Conservation (phyloP, 2,888 invertebrate species). For the Oligia latruncula region DNA sequence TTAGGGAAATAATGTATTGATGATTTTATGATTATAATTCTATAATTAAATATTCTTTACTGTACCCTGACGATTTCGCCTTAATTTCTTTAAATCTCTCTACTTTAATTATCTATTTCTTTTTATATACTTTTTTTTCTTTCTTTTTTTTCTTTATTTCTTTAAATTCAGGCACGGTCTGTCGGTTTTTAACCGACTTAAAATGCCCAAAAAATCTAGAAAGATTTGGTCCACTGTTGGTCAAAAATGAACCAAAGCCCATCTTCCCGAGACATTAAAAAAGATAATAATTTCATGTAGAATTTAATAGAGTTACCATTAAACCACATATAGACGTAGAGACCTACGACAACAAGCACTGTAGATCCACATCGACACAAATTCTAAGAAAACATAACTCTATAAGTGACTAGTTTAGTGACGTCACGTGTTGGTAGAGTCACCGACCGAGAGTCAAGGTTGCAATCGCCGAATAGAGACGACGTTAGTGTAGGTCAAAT, state of each 20-base stretch:
- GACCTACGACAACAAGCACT: constrained; percentile 34
- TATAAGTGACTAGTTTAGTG: constrained; percentile 60
- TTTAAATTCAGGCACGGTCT: no score
- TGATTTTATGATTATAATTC: no score
- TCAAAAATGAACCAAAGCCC: not conserved
- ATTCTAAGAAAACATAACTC: constrained; percentile 55
- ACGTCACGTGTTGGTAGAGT: constrained; percentile 64
- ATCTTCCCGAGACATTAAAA: not conserved
- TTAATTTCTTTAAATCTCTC: no score
- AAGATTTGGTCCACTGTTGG: not conserved
- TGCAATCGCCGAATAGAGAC: constrained; percentile 58
- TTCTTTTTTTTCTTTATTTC: no score
- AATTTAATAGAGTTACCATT: not conserved
- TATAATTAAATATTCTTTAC: no score
- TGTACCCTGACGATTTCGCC: no score
- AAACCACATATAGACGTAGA: constrained; percentile 13
- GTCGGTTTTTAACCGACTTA: not conserved
- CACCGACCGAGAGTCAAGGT: constrained; percentile 66
- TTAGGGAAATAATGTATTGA: no score
- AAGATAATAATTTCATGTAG: not conserved
- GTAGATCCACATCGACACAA: constrained; percentile 11
- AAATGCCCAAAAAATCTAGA: not conserved
- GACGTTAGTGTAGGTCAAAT: constrained; percentile 64
- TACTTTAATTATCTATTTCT: no score
- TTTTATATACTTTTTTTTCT: no score